These are phyloP conservation scores for Oscheius sp. DNA, from an alignment of 2,888 invertebrate species.

Conservation along the genomic window DNA sequence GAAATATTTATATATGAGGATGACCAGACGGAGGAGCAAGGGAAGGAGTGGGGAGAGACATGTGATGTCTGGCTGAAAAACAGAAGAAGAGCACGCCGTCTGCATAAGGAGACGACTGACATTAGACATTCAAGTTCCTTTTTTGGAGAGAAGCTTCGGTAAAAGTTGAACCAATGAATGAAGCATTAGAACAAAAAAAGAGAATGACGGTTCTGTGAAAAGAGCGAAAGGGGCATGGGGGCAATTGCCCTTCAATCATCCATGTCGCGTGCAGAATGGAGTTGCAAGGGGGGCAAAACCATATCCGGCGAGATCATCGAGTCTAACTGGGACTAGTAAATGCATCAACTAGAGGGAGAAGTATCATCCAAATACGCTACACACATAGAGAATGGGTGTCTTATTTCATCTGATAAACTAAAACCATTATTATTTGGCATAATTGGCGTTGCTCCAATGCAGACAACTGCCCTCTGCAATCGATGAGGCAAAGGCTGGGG, in stretches of 20 bases:
- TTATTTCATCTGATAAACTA: too few relatives aligned
- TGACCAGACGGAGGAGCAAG: not conserved
- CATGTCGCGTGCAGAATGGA: slow-evolving; percentile 6
- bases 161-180: not conserved
- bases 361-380: too few relatives aligned
- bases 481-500: slow-evolving; percentile 5
- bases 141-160: not conserved
- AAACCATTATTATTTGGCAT: too few relatives aligned
- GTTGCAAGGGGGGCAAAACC: not conserved
- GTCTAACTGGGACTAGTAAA: too few relatives aligned
- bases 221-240: not conserved
- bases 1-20: slow-evolving; percentile 4
- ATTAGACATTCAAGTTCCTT: not conserved
- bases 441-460: not conserved
- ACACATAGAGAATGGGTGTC: too few relatives aligned
- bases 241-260: slow-evolving; percentile 1
- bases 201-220: slow-evolving; percentile 4
- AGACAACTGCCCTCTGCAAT: slow-evolving; percentile 1
- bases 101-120: not conserved
- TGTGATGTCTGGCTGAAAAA: too few relatives aligned
- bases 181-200: not conserved
- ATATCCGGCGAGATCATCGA: too few relatives aligned
- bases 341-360: too few relatives aligned
- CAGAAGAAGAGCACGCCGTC: not conserved
- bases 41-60: not conserved